Percentiles rank a stretch among this genome's conserved stretches.
These are phyloP conservation scores for Parnassius apollo DNA, from an alignment of 2,888 invertebrate species.

Conservation along the genomic window DNA sequence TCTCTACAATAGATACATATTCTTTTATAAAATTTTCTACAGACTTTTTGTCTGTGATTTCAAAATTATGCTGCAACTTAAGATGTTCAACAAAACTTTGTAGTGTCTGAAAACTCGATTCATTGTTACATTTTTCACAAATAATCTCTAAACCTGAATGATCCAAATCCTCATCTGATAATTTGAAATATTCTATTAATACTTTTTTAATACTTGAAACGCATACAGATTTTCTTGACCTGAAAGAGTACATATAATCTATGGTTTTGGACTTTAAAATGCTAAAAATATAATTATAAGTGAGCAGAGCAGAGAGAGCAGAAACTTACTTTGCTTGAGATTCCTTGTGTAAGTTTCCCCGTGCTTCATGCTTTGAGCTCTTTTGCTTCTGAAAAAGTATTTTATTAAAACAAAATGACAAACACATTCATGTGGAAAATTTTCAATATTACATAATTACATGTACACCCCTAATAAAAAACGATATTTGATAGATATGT, in stretches of 20 bases:
- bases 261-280: constrained; percentile 19
- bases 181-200: constrained; percentile 43
- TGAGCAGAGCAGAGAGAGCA: neutral
- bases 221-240: constrained; percentile 38
- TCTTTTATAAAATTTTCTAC: constrained; percentile 51
- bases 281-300: neutral
- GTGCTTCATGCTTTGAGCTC: constrained; percentile 21
- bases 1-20: constrained; percentile 56
- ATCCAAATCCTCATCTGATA: constrained; percentile 42
- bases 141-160: constrained; percentile 47
- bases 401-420: too few relatives aligned
- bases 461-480: too few relatives aligned
- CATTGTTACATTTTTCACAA: constrained; percentile 52
- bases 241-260: constrained; percentile 46
- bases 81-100: constrained; percentile 49
- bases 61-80: constrained; percentile 35
- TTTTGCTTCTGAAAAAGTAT: constrained; percentile 31
- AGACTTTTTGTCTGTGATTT: constrained; percentile 27
- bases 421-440: too few relatives aligned
- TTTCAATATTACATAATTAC: too few relatives aligned
- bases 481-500: too few relatives aligned
- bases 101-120: constrained; percentile 35
- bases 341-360: constrained; percentile 18
- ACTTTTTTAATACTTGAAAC: constrained; percentile 42
- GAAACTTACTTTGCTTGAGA: constrained; percentile 37